Percentiles rank a stretch among this genome's conserved stretches.
These are phyloP conservation scores for Dermatemys mawii DNA, from an alignment of 2,113 vertebrate species.

Conservation along the genomic window DNA sequence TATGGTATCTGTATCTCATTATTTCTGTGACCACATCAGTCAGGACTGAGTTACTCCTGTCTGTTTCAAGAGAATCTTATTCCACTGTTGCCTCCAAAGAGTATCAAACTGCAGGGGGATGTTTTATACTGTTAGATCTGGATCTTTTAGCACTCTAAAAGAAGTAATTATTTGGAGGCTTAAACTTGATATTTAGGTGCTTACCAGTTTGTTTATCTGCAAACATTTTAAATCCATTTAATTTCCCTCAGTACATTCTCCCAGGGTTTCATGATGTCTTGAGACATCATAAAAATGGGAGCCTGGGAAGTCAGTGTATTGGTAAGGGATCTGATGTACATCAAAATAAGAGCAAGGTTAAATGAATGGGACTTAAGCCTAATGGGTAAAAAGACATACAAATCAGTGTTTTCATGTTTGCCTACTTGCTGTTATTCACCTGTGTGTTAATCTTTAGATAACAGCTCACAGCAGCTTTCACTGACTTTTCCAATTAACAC, in stretches of 20 bases:
- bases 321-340: neutral
- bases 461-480: neutral
- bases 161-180: neutral
- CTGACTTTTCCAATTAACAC: neutral
- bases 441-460: neutral
- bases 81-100: neutral
- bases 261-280: neutral
- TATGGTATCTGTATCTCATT: neutral
- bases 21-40: neutral
- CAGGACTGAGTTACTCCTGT: neutral
- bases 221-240: neutral
- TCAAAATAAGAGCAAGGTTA: neutral
- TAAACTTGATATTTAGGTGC: neutral
- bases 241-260: neutral
- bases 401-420: neutral
- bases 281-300: neutral
- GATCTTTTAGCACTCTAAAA: fast-evolving
- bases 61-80: neutral
- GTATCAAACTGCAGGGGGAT: neutral
- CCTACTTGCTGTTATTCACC: neutral
- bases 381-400: neutral
- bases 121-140: neutral
- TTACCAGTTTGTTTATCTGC: neutral
- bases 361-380: neutral
- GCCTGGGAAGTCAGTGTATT: neutral